Base-by-base conservation (phyloP, 2,888 invertebrate genomes). In the Siphlonurus alternatus region DNA sequence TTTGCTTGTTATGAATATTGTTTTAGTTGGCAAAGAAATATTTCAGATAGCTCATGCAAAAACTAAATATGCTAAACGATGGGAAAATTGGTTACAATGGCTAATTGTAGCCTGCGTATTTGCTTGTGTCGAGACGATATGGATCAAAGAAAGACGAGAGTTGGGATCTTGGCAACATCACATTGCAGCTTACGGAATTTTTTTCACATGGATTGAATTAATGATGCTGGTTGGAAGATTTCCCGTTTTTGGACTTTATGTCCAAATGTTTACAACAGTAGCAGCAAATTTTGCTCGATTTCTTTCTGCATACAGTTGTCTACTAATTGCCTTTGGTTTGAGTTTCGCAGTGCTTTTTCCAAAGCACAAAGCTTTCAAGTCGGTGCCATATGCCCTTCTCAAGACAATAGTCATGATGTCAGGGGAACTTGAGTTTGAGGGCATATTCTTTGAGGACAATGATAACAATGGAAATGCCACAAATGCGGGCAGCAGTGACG, bases 361-460 rank as follows among this genome's bases (percentile, higher is more conserved):
- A 61, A 86, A 87, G 70, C 87, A 88, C 71, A 81, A 83, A 25
- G 81, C 89, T 0, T 89, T 89, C 72, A 72, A 76, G 65, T 18
- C 56, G 7, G 79, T 88, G 1, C 77, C 81, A 0, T 79, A 81
- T 63, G 81, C 83, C 0, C 71, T 90, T 0, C 76, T 91, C 1
- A 90, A 91, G 76, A 88, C 89, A 0, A 82, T 91, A 18, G 87
- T 90, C 70, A 91, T 92, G 91, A 89, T 92, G 90, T 87, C 89
- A 0, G 91, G 91, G 0, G 91, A 92, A 74, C 73, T 91, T 61
- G 90, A 90, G 73, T 89, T 88, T 69, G 90, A 91, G 72, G 89
- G 90, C 70, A 86, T 90, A 67, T 91, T 90, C 73, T 89, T 87
- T 64, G 70, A 73, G 18, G n/a, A n/a, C n/a, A n/a, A n/a, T n/a